Evolutionary conservation across 30 jellyfish, hydroid and myxozoan species (phyloP).

Genomic region (Nemopilema nomurai): DNA sequence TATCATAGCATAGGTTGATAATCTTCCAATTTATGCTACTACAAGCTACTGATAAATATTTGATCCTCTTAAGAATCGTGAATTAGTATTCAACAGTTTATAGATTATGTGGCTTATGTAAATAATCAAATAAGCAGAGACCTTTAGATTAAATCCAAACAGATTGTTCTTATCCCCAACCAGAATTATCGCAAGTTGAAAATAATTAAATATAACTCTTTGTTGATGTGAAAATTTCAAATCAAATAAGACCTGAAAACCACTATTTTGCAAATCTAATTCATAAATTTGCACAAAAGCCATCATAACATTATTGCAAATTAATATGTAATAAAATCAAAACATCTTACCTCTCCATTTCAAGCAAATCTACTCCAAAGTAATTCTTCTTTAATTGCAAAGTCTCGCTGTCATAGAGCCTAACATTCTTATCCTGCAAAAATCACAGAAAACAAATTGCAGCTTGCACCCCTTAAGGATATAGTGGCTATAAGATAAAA

Average conservation of each 20-base stretch:
- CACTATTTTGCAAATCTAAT: too few relatives aligned
- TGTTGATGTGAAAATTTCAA: too few relatives aligned
- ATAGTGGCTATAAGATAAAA: not conserved
- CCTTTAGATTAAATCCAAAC: too few relatives aligned
- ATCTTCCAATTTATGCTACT: not conserved
- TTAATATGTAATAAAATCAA: not conserved
- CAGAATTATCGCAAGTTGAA: too few relatives aligned
- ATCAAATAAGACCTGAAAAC: too few relatives aligned
- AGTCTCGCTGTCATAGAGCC: conserved; percentile 87
- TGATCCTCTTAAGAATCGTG: not conserved
- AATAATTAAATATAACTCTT: too few relatives aligned
- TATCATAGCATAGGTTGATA: not conserved
- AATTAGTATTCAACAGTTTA: too few relatives aligned
- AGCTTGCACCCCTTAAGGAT: not conserved
- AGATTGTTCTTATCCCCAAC: too few relatives aligned
- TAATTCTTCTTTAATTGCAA: conserved; percentile 19
- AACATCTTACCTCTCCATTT: conserved; percentile 73
- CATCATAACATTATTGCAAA: not conserved
- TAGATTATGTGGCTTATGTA: too few relatives aligned
- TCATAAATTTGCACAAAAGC: too few relatives aligned
- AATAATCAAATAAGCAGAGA: too few relatives aligned
- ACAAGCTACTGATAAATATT: not conserved
- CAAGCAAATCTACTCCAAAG: conserved; percentile 75
- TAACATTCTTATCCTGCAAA: conserved; percentile 71
- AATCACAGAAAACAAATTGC: too few relatives aligned